Percentiles rank a stretch among this genome's conserved stretches.
Conservation (phyloP, 2,888 invertebrate species). For the Callyntrura sp. region DNA sequence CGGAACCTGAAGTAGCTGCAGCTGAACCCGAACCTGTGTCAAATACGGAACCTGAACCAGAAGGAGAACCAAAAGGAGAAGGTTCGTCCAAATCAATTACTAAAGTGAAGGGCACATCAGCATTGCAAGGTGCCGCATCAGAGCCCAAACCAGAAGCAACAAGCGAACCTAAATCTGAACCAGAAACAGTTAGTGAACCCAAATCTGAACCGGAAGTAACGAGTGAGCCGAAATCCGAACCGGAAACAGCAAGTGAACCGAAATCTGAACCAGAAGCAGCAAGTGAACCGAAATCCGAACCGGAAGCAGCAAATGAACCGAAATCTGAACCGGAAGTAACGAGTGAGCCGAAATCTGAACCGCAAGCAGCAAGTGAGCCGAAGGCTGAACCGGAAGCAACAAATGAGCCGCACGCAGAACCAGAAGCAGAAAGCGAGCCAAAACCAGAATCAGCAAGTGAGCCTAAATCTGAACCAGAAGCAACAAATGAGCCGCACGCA, state of each 20-base stretch:
- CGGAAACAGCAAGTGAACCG: constrained; percentile 81
- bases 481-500: too few relatives aligned
- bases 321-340: constrained; percentile 84
- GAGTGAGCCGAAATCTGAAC: constrained; percentile 11
- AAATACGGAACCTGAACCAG: constrained; percentile 31
- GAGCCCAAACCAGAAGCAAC: constrained; percentile 84
- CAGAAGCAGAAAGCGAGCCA: constrained; percentile 81
- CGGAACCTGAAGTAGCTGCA: constrained; percentile 79
- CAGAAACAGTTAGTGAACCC: constrained; percentile 84
- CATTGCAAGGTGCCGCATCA: constrained; percentile 83
- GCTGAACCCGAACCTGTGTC: constrained; percentile 64
- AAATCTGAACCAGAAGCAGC: constrained; percentile 84
- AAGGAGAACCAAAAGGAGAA: constrained; percentile 27
- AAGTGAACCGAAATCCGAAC: constrained; percentile 10
- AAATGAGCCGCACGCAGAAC: constrained; percentile 10
- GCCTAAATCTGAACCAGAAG: too few relatives aligned
- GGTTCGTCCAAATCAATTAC: not conserved
- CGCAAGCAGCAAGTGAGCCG: constrained; percentile 81
- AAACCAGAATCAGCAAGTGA: constrained; percentile 79
- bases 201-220: not conserved
- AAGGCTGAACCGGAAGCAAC: constrained; percentile 84
- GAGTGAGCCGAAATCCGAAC: constrained; percentile 84
- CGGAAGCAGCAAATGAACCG: constrained; percentile 81
- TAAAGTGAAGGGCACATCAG: too few relatives aligned
- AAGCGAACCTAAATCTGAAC: constrained; percentile 85